Evolutionary conservation across 2,113 vertebrate species (phyloP).

Genomic region (Eclectus roratus): DNA sequence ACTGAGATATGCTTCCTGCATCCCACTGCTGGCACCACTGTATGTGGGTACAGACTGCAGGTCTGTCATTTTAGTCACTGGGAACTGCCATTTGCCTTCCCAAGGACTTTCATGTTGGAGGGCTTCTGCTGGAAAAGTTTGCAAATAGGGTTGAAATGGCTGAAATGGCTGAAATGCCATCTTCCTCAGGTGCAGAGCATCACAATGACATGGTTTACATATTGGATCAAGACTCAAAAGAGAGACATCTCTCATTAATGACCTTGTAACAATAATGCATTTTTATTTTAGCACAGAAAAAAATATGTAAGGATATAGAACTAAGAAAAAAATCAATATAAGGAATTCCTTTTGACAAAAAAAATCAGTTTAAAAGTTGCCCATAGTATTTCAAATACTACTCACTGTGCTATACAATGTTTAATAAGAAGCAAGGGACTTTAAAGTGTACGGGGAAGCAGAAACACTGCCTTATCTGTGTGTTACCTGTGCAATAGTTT

Average conservation of each 20-base stretch:
- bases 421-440: background rate
- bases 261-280: background rate
- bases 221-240: background rate
- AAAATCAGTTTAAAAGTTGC: background rate
- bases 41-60: background rate
- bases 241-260: background rate
- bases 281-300: background rate
- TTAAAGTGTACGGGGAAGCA: background rate
- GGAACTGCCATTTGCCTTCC: background rate
- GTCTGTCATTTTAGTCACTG: background rate
- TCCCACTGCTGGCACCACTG: background rate
- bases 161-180: background rate
- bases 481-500: background rate
- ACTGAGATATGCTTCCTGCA: background rate
- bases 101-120: background rate
- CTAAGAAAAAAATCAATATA: background rate
- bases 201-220: rapidly evolving
- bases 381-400: background rate
- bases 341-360: background rate
- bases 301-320: background rate
- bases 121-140: background rate
- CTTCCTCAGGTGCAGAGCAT: background rate
- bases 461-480: background rate
- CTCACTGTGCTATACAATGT: background rate
- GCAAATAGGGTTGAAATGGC: background rate